Base-by-base conservation (phyloP, 2,888 invertebrate species). In the Lomographa bimaculata region DNA sequence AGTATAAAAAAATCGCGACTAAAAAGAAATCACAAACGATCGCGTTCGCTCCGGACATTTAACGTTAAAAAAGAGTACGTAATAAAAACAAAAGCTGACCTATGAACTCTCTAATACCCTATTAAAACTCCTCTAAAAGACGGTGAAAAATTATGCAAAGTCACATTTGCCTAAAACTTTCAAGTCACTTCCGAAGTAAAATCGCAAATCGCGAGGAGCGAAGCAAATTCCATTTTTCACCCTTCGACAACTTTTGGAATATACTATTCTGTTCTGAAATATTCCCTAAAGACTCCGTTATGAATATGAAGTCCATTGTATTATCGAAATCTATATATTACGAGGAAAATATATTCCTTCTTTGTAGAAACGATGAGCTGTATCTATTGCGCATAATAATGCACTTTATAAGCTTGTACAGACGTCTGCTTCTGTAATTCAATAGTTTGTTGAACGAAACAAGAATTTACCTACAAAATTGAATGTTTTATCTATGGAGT, bases 281-380 rank as follows among this genome's bases (percentile, higher is more conserved):
- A 50, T 48, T 50, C 54, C 46, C 41, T 34, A 29, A 47, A 46
- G 51, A 46, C 25, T 26, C 9, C 37, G 50, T 28, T 50, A 56
- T 64, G 64, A 65, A 65, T 61, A 61, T 57, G 54, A 57, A 65
- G 24, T 29, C 50, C 38, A 45, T 52, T 48, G 51, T 54, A 58
- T 61, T 60, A 62, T 63, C 51, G 40, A 57, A 57, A 51, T 47
- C 40, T 55, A 49, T 54, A 26, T 43, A 39, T 47, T 36, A 23
- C 14, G 10, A 18, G 25, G 21, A 26, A 36, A 36, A 14, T 25
- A 18, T 34, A 32, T 26, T 32, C 20, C 6, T 2, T 19, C 6
- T 30, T 25, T 26, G 18, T 9, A 12, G 11, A 7, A 30, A 27
- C 32, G 42, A 42, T 20, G 27, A 39, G 16, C 14, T 5, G 5